Percentiles rank a stretch among this genome's conserved stretches.
Evolutionary conservation across 2,797 vertebrate species (phyloP).

Genomic region (Threskiornis aethiopicus): DNA sequence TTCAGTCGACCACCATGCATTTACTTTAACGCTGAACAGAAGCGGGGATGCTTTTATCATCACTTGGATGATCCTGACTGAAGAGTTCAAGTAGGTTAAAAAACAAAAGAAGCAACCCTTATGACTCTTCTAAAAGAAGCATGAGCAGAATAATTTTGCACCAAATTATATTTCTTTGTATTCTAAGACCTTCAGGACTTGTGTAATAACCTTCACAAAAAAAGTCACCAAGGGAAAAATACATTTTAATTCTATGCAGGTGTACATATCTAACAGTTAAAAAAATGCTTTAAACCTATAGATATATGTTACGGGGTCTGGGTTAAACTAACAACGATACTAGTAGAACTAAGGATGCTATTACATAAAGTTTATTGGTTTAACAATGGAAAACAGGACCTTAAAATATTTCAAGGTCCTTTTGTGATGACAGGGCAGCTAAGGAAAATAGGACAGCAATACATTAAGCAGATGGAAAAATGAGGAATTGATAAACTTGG

Average conservation of each 20-base stretch:
- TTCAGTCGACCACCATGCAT: neutral
- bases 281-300: constrained; percentile 2
- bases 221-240: neutral
- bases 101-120: neutral
- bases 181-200: neutral
- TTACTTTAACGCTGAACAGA: constrained; percentile 2
- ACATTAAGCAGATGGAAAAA: neutral
- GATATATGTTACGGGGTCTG: neutral
- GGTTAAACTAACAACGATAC: neutral
- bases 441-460: neutral
- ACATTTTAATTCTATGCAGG: constrained; percentile 1
- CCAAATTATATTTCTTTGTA: neutral
- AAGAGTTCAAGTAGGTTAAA: neutral
- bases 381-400: neutral
- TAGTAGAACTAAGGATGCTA: neutral
- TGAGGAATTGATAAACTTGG: neutral
- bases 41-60: neutral
- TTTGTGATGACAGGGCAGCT: neutral
- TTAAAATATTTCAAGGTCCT: constrained; percentile 47
- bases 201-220: neutral
- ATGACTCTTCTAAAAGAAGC: neutral
- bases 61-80: neutral
- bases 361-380: neutral
- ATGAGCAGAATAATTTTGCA: neutral
- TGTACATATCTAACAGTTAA: neutral